Conservation (phyloP, 2,113 vertebrate genomes). For the Nerophis ophidion region DNA sequence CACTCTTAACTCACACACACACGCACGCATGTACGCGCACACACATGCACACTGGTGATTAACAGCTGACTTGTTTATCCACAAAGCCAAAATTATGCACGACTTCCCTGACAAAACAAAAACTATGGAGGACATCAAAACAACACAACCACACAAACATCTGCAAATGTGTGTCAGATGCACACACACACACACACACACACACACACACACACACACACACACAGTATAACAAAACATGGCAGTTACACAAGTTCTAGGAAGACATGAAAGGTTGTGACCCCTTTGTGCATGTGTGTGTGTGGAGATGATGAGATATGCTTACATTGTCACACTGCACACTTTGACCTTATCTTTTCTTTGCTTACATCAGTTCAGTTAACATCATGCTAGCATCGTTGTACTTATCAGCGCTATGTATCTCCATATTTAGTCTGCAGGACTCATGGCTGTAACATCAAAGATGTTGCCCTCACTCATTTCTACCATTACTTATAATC, state of each 20-base stretch:
- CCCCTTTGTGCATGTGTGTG: slow-evolving; percentile 22
- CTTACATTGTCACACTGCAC: slow-evolving; percentile 16
- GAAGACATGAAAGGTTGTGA: slow-evolving; percentile 46
- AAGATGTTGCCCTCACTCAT: background rate
- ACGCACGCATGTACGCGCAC: slow-evolving; percentile 1
- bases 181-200: background rate
- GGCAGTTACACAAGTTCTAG: slow-evolving; percentile 36
- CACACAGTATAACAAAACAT: slow-evolving; percentile 32
- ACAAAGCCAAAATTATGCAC: slow-evolving; percentile 1
- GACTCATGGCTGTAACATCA: no score
- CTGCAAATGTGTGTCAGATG: background rate
- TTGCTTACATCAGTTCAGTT: background rate
- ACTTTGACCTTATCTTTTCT: slow-evolving; percentile 6
- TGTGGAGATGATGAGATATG: slow-evolving; percentile 30
- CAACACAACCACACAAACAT: slow-evolving; percentile 9
- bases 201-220: background rate
- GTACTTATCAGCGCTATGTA: slow-evolving; percentile 2
- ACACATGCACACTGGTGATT: slow-evolving; percentile 4
- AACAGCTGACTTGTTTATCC: slow-evolving; percentile 3
- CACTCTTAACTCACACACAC: slow-evolving; percentile 7
- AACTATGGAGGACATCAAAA: slow-evolving; percentile 23
- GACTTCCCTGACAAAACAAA: slow-evolving; percentile 3
- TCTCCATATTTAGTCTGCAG: slow-evolving; percentile 20
- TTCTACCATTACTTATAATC: background rate
- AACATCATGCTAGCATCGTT: no score